Base-by-base conservation (phyloP, 2,888 invertebrate genomes). In the Nomada fabriciana region DNA sequence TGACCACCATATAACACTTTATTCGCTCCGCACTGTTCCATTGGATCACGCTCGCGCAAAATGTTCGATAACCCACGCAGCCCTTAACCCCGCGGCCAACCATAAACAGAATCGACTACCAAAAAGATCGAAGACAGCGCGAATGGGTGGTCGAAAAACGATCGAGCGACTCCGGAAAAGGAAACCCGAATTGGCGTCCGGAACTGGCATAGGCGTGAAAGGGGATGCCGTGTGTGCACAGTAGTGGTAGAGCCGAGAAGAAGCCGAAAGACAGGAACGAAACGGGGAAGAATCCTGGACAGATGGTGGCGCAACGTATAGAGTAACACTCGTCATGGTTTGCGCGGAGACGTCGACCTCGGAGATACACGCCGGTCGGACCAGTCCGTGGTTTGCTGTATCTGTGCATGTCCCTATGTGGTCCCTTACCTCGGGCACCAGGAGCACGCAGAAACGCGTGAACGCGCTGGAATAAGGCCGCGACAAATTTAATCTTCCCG, bases 331-430 rank as follows among this genome's bases (percentile, higher is more conserved):
- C 90, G 92, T 92, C 91, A 92, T 90, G 92, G 90, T 90, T 88
- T 84, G 83, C 87, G 89, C 89, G 88, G 89, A 92, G 91, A 90
- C 92, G 87, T 91, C 91, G 91, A 91, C 91, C 92, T 89, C 91
- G 85, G 67, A 70, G 79, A 73, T 77, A 79, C 57, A 86, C 80
- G 73, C 76, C 76, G 76, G 81, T 83, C 76, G 23, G 76, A 69
- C 77, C 74, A 74, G 80, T 80, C 36, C 55, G 57, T 65, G 72
- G 53, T 43, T 68, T 50, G 23, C 55, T 50, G 42, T 29, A 29
- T 67, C 36, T 68, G 64, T 13, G 36, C 25, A 57, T 43, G n/a
- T n/a, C n/a, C n/a, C n/a, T n/a, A n/a, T n/a, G 60, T 36, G 25
- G 61, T 50, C 36, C 25, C 68, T 69, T 47, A n/a, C 71, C 36